Base-by-base conservation (phyloP, 2,888 invertebrate genomes). In the Drosophila fulvimacula region DNA sequence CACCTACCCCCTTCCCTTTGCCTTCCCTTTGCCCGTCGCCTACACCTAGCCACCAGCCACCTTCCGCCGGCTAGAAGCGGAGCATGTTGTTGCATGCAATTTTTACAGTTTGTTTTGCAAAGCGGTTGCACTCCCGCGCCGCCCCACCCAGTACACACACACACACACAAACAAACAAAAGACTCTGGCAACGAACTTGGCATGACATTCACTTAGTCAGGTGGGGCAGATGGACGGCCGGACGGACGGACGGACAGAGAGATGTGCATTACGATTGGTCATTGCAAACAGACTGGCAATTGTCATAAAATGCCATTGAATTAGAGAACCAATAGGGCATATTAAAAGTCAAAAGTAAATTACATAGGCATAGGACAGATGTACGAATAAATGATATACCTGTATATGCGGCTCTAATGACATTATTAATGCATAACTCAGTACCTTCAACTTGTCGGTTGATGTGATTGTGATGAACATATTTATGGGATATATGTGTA, bases 71-170 rank as follows among this genome's bases (percentile, higher is more conserved):
- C 74, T 73, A 84, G 82, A 81, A 81, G 69, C 67, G 81, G 62
- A 51, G 68, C 81, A 77, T 69, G 81, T 74, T 81, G 48, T 48
- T 48, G 48, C 81, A 79, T 69, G 78, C 88, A 75, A 80, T 76
- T 88, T 85, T 82, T 88, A 89, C 85, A 88, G 89, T 85, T 85
- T 86, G 86, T 85, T 89, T 85, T 82, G 81, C 81, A 82, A 89
- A 82, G 88, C 81, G 79, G 36, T 75, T 44, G 41, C 65, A 55
- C 44, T 36, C 49, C 32, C 59, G 49, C 32, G 19, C 49, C 49
- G 32, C 30, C 27, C 10, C 5, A 27, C 9, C 17, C 13, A 19
- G n/a, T n/a, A 10, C 36, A 10, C 17, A 10, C 7, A 9, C n/a
- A 24, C 21, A 21, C 51, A 15, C 2, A 9, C 1, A 21, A 2